Base-by-base conservation (phyloP, 2,797 vertebrate genomes). In the Epinephelus awoara region DNA sequence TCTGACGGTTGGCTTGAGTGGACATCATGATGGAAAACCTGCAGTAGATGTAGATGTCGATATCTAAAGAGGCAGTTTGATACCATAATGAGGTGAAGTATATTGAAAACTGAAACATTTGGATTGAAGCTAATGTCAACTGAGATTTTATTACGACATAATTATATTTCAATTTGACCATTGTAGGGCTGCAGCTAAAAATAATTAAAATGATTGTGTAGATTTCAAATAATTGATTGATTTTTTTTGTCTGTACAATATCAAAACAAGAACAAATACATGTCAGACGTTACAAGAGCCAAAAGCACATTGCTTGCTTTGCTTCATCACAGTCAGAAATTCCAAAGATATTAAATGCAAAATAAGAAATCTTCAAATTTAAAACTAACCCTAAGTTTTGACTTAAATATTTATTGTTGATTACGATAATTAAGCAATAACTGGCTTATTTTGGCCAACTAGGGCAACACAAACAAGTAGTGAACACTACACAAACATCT, bases 11-110 rank as follows among this genome's bases (percentile, higher is more conserved):
- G 14, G 80, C 85, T 14, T 84, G 17, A 17, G 71, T 85, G 51
- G 96, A 94, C 54, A 96, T 87, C 96, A 96, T 96, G 10, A 80
- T 68, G 61, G 95, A 95, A 87, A 96, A 97, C 89, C 96, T 97
- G 66, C n/a, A 49, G 21, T 0, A 18, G 6, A 50, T 56, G 19
- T 18, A 18, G 46, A 57, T 25, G 7, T 50, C 17, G 12, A 44
- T 72, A 13, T n/a, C 49, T 44, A 19, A 44, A 44, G 18, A 11
- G 3, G 14, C 29, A 29, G 4, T 13, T 23, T 50, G 12, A 66
- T 9, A 23, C 7, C 1, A 25, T 25, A 3, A 46, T 15, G 25
- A 29, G 19, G 10, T 34, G 5, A 21, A n/a, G 12, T 6, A 42
- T 10, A 34, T 27, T 50, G 19, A n/a, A 62, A 38, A 13, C 14